phyloP scores from a whole-genome alignment of 2,888 invertebrate genomes.

The Embidobia sp. region DNA sequence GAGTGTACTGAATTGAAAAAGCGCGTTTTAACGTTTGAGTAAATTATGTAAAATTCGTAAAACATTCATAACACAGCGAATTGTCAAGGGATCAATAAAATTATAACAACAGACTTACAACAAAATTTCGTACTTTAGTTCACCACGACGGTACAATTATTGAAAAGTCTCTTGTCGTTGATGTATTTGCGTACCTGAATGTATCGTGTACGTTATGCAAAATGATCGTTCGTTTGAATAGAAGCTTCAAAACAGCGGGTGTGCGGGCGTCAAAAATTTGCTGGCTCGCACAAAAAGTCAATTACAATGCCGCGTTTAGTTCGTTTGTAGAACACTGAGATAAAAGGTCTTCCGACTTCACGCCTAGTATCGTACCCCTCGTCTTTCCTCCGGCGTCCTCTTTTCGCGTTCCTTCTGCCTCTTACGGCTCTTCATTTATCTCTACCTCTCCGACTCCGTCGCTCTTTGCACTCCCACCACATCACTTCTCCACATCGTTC shows the following conservation, averaged over 20 bases:
- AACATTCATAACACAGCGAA: slow-evolving; percentile 21
- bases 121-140: slow-evolving; percentile 3
- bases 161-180: too few relatives aligned
- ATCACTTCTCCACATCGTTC: slow-evolving; percentile 69
- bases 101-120: slow-evolving; percentile 15
- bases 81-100: slow-evolving; percentile 41
- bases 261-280: too few relatives aligned
- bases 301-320: slow-evolving; percentile 57
- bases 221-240: too few relatives aligned
- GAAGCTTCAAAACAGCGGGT: too few relatives aligned
- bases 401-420: slow-evolving; percentile 29
- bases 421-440: slow-evolving; percentile 37
- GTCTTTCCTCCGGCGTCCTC: slow-evolving; percentile 36
- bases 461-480: slow-evolving; percentile 28
- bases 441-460: slow-evolving; percentile 17
- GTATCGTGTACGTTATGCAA: too few relatives aligned
- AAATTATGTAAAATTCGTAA: slow-evolving; percentile 57
- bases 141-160: too few relatives aligned
- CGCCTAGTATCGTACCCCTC: slow-evolving; percentile 52
- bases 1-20: slow-evolving; percentile 57
- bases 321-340: slow-evolving; percentile 58
- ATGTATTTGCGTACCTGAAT: too few relatives aligned
- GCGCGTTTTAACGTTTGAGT: slow-evolving; percentile 47
- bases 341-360: slow-evolving; percentile 63
- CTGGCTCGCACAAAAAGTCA: slow-evolving; percentile 58